Base-by-base conservation (phyloP, 2,113 vertebrate species). In the Platichthys stellatus region DNA sequence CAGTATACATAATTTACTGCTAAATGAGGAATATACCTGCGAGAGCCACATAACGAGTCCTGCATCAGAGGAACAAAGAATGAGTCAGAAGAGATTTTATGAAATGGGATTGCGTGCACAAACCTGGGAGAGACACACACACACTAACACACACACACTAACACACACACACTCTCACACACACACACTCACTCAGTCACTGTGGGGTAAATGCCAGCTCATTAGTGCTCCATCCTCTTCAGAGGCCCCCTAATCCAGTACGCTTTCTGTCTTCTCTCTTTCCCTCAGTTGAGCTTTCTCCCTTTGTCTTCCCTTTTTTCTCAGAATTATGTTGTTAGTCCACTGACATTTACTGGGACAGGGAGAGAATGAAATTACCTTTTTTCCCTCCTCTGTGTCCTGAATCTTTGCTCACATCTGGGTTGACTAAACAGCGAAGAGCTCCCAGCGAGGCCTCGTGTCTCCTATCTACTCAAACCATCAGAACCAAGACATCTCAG, bases 131-230 rank as follows among this genome's bases (percentile, higher is more conserved):
- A 31, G 26, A 49, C 3, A 49, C 47, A 49, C 47, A 49, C 47
- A 49, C 47, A 78, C 65, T 1, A 1, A 72, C 67, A 49, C 66
- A 64, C 59, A 24, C 58, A 47, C 63, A 72, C 72, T 61, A 3
- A 49, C 47, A 49, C 47, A 49, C 47, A 49, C 47, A 78, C 65
- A 72, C 67, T 38, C 66, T 60, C 59, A 24, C 58, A 47, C 63
- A 72, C 72, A 61, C 67, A 71, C 68, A 24, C 51, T 67, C 63
- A 69, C 78, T 71, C 10, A 74, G 57, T 82, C 78, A 85, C 68
- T 85, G 70, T 82, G 69, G 88, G 89, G 80, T 88, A 86, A 85
- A 87, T 89, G 84, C 89, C 88, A 92, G 85, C 91, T 93, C 89
- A 92, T 93, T 93, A 92, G 88, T 85, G 86, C 60, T 74, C 76